Evolutionary conservation across 2,113 vertebrate genomes (phyloP), one percentile per base, ranked within the genome.

Genomic region (Camelus dromedarius): DNA sequence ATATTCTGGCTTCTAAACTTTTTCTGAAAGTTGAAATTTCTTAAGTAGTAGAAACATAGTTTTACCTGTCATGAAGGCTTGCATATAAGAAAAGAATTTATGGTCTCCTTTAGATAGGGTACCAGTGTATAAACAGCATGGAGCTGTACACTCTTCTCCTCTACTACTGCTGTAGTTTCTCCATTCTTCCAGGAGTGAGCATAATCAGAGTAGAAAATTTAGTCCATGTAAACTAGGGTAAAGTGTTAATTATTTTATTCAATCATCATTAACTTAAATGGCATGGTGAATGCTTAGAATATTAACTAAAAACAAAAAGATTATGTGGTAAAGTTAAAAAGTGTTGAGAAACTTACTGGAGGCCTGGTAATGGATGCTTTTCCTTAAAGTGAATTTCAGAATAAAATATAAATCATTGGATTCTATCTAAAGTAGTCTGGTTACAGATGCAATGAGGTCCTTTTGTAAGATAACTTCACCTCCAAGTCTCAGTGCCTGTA

Each of bases 231-330:
- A 76, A 5, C 6, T 22, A 72, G 2, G 28, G 38, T 54, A 87
- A 69, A 92, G 7, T 58, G 30, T 70, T 88, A 79, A 19, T 81
- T 75, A 18, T 93, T 95, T 93, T 67, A 90, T 83, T 80, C 50
- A 81, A 18, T 32, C 35, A 58, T 82, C 76, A 60, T 66, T 75
- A 92, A 77, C 56, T 60, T 77, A 83, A 62, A 92, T 56, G 42
- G 18, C 13, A 91, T 18, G 84, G 22, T 69, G 46, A 73, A 75
- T 83, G 35, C 16, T 82, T 80, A 67, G 35, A 82, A 58, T 30
- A 56, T 54, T 69, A 20, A 88, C 30, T 90, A 50, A 82, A 92
- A 82, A n/a, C 12, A 80, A 85, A 92, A 52, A 38, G 4, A n/a
- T 52, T 58, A 48, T 81, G 73, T 76, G 89, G 35, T 77, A 89